Evolutionary conservation across 2,113 vertebrate genomes (phyloP).

Genomic region (Malurus elegans): DNA sequence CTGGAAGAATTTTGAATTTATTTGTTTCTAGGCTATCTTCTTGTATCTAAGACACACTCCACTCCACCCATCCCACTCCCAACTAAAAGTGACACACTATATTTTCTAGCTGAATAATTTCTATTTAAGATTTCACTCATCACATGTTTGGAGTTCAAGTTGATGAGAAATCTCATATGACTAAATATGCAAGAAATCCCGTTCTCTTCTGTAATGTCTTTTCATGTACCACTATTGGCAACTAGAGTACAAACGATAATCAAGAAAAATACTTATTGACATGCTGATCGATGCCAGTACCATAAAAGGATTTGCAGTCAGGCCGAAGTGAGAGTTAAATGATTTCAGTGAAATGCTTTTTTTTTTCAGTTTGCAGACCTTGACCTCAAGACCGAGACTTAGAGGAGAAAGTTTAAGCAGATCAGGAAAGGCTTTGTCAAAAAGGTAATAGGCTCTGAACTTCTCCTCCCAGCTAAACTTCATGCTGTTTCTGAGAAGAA

Average conservation of each 20-base stretch:
- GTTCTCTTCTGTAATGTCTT: not conserved
- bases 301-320: not conserved
- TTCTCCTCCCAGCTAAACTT: not conserved
- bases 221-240: not conserved
- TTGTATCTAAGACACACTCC: accelerated
- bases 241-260: not conserved
- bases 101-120: not conserved
- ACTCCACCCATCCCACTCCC: accelerated
- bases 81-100: not conserved
- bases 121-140: not conserved
- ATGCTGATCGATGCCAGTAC: not conserved
- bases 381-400: not conserved
- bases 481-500: not conserved
- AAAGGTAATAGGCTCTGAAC: not conserved
- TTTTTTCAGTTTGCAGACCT: slow-evolving; percentile 6
- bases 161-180: not conserved
- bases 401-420: not conserved
- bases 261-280: not conserved
- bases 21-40: not conserved
- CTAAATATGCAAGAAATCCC: not conserved
- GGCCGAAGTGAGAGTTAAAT: not conserved
- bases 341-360: not conserved
- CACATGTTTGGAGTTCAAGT: not conserved
- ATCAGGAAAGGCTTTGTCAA: not conserved
- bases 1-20: not conserved